Evolutionary conservation across 2,888 invertebrate genomes (phyloP), one percentile per base, ranked within the genome.

Genomic region (Theretra japonica): DNA sequence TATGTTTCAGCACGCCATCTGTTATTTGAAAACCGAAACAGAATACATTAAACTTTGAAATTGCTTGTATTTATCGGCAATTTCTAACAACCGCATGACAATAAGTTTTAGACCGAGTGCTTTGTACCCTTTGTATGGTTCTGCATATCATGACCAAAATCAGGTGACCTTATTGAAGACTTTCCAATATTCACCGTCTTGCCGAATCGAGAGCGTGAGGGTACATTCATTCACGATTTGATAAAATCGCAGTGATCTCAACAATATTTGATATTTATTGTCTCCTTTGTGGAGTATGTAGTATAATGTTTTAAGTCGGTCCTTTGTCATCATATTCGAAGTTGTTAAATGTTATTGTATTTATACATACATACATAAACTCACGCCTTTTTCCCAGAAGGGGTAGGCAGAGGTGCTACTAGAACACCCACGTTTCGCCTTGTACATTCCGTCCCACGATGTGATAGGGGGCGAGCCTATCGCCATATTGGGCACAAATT

Each of bases 251-350:
- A 60, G 71, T 65, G 71, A 71, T 70, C 58, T 70, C 60, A 41
- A 23, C 69, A 69, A 71, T 70, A 74, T 73, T 70, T 73, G 74
- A 74, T 76, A 77, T 77, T 77, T 77, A 77, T 77, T 73, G 75
- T 75, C 70, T 70, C 70, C 69, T 75, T 77, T 77, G 74, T 75
- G 21, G 74, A 75, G 71, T 75, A 5, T 74, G 71, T 78, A 73
- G 72, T 76, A 71, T 70, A 33, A 59, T 65, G 68, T 73, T 73
- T 56, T 65, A 41, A 41, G 41, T 17, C 21, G 62, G 21, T 41
- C 21, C 21, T 41, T 41, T 21, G 41, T 41, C 53, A 53, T 53
- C 5, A 7, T 2, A n/a, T 53, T 53, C 53, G n/a, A n/a, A 19
- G 19, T 53, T n/a, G 19, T 19, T 53, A 19, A n/a, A 6, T 53